phyloP scores from a whole-genome alignment of 2,797 vertebrate species.

The Pachyuromys duprasi region DNA sequence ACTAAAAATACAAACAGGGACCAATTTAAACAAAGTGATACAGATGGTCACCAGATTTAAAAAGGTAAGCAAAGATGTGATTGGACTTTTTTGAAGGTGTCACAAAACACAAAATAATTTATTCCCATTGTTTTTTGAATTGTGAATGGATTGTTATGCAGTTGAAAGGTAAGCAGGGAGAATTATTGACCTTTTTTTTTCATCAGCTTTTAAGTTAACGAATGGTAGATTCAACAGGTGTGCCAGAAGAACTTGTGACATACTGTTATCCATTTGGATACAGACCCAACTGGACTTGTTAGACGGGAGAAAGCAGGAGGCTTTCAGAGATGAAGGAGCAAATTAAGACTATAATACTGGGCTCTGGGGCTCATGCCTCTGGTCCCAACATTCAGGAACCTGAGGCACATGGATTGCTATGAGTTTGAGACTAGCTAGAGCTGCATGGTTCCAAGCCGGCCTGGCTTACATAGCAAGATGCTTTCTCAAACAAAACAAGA shows the following conservation, averaged over 20 bases:
- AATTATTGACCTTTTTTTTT: not conserved
- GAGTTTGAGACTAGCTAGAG: not conserved
- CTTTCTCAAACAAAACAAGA: not conserved
- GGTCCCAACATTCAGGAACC: not conserved
- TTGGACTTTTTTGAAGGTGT: not conserved
- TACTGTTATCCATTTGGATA: not conserved
- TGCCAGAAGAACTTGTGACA: not conserved
- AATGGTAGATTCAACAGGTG: not conserved
- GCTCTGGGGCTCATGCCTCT: not conserved
- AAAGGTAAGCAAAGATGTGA: not conserved
- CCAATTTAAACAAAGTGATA: not conserved
- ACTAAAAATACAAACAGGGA: not conserved
- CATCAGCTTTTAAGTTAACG: not conserved
- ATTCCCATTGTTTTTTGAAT: not conserved
- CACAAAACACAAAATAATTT: not conserved
- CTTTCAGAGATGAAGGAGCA: not conserved
- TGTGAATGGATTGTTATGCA: not conserved
- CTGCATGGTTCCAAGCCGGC: not conserved
- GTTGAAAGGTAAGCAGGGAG: not conserved
- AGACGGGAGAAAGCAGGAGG: not conserved
- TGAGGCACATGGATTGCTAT: not conserved
- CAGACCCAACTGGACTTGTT: not conserved
- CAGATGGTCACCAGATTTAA: not conserved
- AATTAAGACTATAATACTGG: not conserved
- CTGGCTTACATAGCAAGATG: not conserved